Conservation (phyloP, 2,113 vertebrate genomes). For the Cepphus grylle region DNA sequence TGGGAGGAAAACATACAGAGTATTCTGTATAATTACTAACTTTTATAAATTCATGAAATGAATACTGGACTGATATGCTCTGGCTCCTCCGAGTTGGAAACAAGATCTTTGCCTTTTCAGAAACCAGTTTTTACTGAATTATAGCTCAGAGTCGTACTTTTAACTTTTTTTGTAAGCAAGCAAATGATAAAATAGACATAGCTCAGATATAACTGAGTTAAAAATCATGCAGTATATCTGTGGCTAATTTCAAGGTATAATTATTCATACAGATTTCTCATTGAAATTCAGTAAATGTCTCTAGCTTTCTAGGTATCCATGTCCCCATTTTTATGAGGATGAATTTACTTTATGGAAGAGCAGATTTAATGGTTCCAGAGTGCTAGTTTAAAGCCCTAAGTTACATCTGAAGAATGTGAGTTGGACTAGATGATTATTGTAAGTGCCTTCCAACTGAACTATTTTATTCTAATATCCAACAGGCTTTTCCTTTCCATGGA, state of each 20-base stretch:
- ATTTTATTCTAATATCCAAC: neutral
- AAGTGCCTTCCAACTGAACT: neutral
- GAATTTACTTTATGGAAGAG: neutral
- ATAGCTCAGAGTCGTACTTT: neutral
- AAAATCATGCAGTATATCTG: neutral
- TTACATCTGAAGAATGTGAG: neutral
- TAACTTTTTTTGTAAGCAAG: neutral
- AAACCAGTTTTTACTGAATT: neutral
- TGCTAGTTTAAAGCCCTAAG: neutral
- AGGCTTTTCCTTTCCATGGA: constrained; percentile 98
- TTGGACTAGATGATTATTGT: neutral
- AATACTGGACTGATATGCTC: neutral
- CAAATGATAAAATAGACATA: neutral
- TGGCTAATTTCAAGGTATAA: neutral
- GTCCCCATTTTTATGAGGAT: neutral
- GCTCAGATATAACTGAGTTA: neutral
- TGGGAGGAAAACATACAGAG: neutral
- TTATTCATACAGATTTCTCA: neutral
- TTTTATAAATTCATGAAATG: neutral
- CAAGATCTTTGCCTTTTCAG: neutral
- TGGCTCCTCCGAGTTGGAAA: neutral
- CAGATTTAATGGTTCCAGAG: neutral
- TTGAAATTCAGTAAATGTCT: neutral
- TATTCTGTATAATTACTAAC: neutral
- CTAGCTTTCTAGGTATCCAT: neutral